Evolutionary conservation across 1,140 invertebrate genomes (phyloP), one percentile per base, ranked within the genome.

Genomic region (Plodia interpunctella): DNA sequence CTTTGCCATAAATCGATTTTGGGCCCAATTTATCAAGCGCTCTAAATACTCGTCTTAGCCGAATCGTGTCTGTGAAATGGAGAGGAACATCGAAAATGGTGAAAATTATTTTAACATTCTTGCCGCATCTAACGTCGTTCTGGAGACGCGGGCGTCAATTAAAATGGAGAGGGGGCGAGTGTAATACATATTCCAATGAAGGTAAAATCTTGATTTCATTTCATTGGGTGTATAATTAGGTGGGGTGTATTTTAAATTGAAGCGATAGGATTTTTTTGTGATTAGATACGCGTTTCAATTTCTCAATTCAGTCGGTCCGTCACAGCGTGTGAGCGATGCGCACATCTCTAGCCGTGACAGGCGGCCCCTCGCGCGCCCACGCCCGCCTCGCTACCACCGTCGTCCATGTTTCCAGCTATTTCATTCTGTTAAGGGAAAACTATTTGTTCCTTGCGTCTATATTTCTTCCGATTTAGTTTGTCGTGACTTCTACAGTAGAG

Each of bases 231-330:
- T 51, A 59, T 66, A 59, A 66, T 66, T 65, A 67, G 55, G 60
- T 67, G 57, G 35, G 52, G 57, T 59, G 60, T 61, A 64, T 66
- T 71, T 60, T 62, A 62, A 61, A 66, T 32, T 44, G 15, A 1
- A 58, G 17, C 20, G 62, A 44, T 50, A 60, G 55, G 55, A 57
- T 68, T 63, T 53, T 80, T 79, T 74, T 81, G 67, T 76, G 74
- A 79, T 83, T 72, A 76, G 67, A 62, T 60, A 60, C 56, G 67
- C 76, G 74, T 78, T 87, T 85, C 83, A 87, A 88, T 88, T 88
- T 88, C 83, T 78, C 82, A 85, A 81, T 74, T 82, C 78, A 85
- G 78, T 88, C 79, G 85, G 76, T 81, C 78, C 78, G 85, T 88
- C 85, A 74, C 65, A 65, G 57, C 76, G 72, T 59, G 78, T 86